Evolutionary conservation across 2,888 invertebrate genomes (phyloP).

Genomic region (Nomada goodeniana): DNA sequence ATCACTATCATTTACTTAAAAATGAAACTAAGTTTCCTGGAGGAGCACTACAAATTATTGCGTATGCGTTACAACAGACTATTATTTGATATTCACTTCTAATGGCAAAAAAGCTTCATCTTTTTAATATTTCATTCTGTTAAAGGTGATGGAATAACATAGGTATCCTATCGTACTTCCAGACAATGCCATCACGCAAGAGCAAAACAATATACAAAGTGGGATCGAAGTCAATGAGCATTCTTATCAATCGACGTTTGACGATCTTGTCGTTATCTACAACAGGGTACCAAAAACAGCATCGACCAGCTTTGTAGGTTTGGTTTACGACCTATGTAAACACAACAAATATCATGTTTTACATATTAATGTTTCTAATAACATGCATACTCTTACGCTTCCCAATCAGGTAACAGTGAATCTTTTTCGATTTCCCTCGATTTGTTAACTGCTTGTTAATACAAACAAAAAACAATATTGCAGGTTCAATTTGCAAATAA

Average conservation of each 20-base stretch:
- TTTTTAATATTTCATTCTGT: slow-evolving; percentile 61
- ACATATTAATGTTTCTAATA: slow-evolving; percentile 98
- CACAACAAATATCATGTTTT: slow-evolving; percentile 93
- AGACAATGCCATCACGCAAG: slow-evolving; percentile 80
- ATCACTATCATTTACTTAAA: slow-evolving; percentile 82
- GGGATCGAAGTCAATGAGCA: slow-evolving; percentile 70
- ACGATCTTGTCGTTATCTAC: slow-evolving; percentile 94
- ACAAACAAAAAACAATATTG: slow-evolving; percentile 1
- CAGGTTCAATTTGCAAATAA: slow-evolving; percentile 93
- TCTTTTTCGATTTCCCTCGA: neutral
- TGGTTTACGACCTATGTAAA: slow-evolving; percentile 94
- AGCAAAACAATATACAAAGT: slow-evolving; percentile 45
- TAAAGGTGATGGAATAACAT: slow-evolving; percentile 56
- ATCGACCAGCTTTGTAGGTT: slow-evolving; percentile 97
- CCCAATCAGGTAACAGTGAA: slow-evolving; percentile 90
- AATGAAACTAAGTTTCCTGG: slow-evolving; percentile 80
- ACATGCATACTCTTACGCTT: slow-evolving; percentile 97
- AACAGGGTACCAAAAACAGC: slow-evolving; percentile 99
- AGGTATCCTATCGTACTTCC: slow-evolving; percentile 68
- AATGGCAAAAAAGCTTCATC: slow-evolving; percentile 29
- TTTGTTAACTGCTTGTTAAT: neutral
- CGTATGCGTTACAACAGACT: slow-evolving; percentile 75
- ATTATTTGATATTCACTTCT: slow-evolving; percentile 36
- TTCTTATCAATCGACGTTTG: slow-evolving; percentile 74
- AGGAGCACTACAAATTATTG: slow-evolving; percentile 81